A percentile compares a stretch with the other conserved stretches of the same genome.
Conservation (phyloP, 2,888 invertebrate species). For the Aethes cnicana region DNA sequence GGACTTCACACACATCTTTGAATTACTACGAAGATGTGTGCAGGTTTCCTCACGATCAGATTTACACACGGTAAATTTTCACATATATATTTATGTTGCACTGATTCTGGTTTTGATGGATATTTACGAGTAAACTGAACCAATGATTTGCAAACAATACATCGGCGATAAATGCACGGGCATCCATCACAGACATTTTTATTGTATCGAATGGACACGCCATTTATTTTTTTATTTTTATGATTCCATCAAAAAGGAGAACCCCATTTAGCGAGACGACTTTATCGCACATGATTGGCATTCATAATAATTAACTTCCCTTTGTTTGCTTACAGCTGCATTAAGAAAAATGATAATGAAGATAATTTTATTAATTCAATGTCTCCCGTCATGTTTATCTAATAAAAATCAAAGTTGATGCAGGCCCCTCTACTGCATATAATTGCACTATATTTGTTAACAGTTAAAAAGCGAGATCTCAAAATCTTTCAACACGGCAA, state of each 20-base stretch:
- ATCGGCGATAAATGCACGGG: constrained; percentile 67
- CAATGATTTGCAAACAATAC: constrained; percentile 23
- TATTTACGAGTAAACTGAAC: constrained; percentile 8
- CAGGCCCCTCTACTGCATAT: too few relatives aligned
- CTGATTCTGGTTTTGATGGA: not conserved
- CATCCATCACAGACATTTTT: constrained; percentile 64
- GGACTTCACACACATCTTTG: too few relatives aligned
- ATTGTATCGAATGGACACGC: constrained; percentile 49
- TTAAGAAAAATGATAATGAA: not conserved
- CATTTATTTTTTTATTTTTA: constrained; percentile 21
- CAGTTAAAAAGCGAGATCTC: not conserved
- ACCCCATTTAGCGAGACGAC: constrained; percentile 13
- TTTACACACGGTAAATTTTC: not conserved
- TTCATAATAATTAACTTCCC: constrained; percentile 3
- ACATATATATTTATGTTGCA: constrained; percentile 3
- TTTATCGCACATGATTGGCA: constrained; percentile 11
- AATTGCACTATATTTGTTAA: too few relatives aligned
- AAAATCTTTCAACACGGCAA: not conserved
- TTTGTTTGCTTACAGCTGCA: not conserved
- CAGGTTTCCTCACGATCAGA: too few relatives aligned
- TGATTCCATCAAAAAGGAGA: constrained; percentile 14
- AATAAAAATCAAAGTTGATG: too few relatives aligned
- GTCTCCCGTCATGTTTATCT: too few relatives aligned
- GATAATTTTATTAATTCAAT: too few relatives aligned
- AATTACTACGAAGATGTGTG: too few relatives aligned